Evolutionary conservation across 2,113 vertebrate genomes (phyloP), one percentile per base, ranked within the genome.

Genomic region (Heteronetta atricapilla): DNA sequence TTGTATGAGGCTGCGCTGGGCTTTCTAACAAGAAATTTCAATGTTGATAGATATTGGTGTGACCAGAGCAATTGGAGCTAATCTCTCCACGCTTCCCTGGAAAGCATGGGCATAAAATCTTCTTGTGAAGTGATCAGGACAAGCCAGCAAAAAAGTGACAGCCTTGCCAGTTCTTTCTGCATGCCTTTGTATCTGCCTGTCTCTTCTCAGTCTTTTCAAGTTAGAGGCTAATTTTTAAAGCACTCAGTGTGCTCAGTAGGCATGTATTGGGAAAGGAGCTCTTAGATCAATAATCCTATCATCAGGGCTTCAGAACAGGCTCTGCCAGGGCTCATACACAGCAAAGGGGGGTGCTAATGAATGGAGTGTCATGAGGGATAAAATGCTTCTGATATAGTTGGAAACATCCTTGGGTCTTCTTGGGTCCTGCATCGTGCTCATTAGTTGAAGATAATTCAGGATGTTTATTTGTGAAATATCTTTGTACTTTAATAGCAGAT

Each of bases 51-150:
- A 33, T 82, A 56, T 8, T 89, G 55, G 42, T 59, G 68, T 73
- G 78, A 28, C 63, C 64, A 33, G 64, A 77, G n/a, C 21, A 33
- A 26, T 70, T 7, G 2, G 31, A 87, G 9, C 52, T 69, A 10
- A 73, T 75, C 48, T 86, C 1, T 0, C 44, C 0, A 0, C 1
- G 2, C 56, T 86, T 90, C 58, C 60, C 34, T 4, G 3, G 42
- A 55, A 86, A 76, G 58, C 31, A 33, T 2, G 4, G 20, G 11
- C 11, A 5, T n/a, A 67, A 73, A 16, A 0, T 59, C 86, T 75
- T 58, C 38, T 58, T 83, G 76, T 82, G 86, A 68, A 76, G 56
- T 13, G 13, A 72, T 59, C n/a, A 72, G 53, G 56, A 92, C 81
- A 82, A 90, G 62, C 20, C n/a, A 82, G 83, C 44, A 68, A 12